A percentile compares a stretch with the other conserved stretches of the same genome.
phyloP scores from a whole-genome alignment of 2,888 invertebrate species.

The Limenitis camilla region DNA sequence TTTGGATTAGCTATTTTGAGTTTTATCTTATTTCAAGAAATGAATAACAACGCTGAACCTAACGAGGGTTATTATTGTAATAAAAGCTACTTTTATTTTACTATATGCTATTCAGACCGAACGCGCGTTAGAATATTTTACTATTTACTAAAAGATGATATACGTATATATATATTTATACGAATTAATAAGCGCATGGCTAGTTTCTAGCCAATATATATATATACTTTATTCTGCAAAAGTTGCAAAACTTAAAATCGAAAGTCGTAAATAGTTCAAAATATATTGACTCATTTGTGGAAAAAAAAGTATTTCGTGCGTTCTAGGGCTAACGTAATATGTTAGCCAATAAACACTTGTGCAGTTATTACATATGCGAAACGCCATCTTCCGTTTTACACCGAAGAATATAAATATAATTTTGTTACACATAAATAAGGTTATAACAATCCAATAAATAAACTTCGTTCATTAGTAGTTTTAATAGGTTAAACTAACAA shows the following conservation, averaged over 20 bases:
- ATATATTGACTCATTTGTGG: too few species aligned
- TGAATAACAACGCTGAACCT: slow-evolving; percentile 6
- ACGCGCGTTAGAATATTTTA: too few species aligned
- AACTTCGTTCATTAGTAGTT: background rate
- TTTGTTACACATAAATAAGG: background rate
- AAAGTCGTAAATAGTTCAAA: too few species aligned
- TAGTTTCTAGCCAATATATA: too few species aligned
- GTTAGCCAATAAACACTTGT: slow-evolving; percentile 17
- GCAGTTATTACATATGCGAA: slow-evolving; percentile 7
- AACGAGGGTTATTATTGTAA: slow-evolving; percentile 15
- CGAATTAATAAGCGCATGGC: too few species aligned
- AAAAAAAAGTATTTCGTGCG: too few species aligned
- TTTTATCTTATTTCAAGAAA: background rate
- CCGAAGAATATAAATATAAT: slow-evolving; percentile 7
- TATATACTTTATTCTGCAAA: too few species aligned
- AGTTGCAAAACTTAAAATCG: too few species aligned
- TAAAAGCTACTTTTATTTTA: slow-evolving; percentile 10
- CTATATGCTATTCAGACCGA: slow-evolving; percentile 8
- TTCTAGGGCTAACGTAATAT: too few species aligned
- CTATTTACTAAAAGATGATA: too few species aligned
- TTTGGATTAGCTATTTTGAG: background rate
- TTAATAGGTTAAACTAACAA: too few species aligned
- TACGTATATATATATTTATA: too few species aligned
- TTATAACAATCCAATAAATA: background rate
- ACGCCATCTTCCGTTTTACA: slow-evolving; percentile 8